Evolutionary conservation across 2,888 invertebrate genomes (phyloP).

Genomic region (Pandemis cinnamomeana): DNA sequence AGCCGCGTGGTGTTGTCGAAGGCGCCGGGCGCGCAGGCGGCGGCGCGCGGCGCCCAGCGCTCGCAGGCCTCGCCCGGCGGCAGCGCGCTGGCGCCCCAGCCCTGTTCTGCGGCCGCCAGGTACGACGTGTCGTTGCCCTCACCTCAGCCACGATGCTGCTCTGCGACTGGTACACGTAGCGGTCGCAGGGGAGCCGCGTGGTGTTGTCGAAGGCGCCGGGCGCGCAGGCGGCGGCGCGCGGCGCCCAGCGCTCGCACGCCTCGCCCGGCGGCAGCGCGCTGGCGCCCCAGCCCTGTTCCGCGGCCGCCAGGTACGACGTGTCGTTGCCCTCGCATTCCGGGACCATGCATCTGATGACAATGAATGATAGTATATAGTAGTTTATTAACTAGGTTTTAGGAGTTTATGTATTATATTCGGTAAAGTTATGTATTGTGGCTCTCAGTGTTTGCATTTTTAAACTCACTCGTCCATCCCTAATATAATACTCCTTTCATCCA

Average conservation of each 20-base stretch:
- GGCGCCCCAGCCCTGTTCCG: slow-evolving; percentile 53
- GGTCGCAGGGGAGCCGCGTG: slow-evolving; percentile 64
- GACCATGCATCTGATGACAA: slow-evolving; percentile 73
- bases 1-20: slow-evolving; percentile 66
- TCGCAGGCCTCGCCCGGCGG: slow-evolving; percentile 55
- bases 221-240: slow-evolving; percentile 58
- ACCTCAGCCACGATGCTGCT: slow-evolving; percentile 84
- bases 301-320: slow-evolving; percentile 49
- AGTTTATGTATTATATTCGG: too few species aligned
- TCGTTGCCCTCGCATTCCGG: slow-evolving; percentile 79
- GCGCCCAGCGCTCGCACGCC: slow-evolving; percentile 59
- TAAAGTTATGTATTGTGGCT: too few species aligned
- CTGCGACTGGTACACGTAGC: slow-evolving; percentile 76
- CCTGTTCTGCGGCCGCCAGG: slow-evolving; percentile 50
- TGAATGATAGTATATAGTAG: too few species aligned
- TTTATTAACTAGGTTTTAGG: too few species aligned
- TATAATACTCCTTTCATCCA: too few species aligned
- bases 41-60: slow-evolving; percentile 54
- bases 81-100: slow-evolving; percentile 58
- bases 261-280: slow-evolving; percentile 55
- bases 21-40: slow-evolving; percentile 59
- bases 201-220: slow-evolving; percentile 66
- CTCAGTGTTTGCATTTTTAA: too few species aligned
- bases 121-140: slow-evolving; percentile 49
- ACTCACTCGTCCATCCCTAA: too few species aligned